These are phyloP conservation scores for Pseudococcus longispinus DNA, from an alignment of 2,888 invertebrate species.

Conservation along the genomic window DNA sequence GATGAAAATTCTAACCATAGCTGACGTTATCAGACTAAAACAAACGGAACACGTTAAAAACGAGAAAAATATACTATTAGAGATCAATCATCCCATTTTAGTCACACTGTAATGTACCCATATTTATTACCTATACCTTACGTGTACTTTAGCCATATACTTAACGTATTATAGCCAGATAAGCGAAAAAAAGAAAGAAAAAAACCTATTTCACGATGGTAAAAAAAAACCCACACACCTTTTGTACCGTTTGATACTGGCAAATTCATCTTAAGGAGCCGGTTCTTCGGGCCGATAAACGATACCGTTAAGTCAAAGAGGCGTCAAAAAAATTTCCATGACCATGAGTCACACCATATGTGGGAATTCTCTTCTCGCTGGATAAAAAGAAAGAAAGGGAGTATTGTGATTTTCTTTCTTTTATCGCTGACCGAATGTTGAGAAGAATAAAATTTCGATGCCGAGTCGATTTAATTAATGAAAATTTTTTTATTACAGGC, in stretches of 20 bases:
- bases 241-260: too few relatives aligned
- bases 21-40: conserved; percentile 90
- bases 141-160: neutral
- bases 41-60: conserved; percentile 98
- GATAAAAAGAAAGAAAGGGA: neutral
- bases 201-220: neutral
- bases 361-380: neutral
- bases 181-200: neutral
- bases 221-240: conserved; percentile 14
- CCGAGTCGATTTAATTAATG: neutral
- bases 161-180: neutral
- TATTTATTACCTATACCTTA: conserved; percentile 58
- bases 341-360: conserved; percentile 24
- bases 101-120: conserved; percentile 83
- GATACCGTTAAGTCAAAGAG: conserved; percentile 11
- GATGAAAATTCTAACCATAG: conserved; percentile 92
- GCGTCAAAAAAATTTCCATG: conserved; percentile 1
- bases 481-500: conserved; percentile 68
- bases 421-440: neutral
- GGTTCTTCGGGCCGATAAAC: neutral
- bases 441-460: neutral
- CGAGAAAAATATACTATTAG: conserved; percentile 90
- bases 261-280: neutral
- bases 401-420: neutral
- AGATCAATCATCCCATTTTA: conserved; percentile 94